Evolutionary conservation across 1,140 invertebrate genomes (phyloP), one percentile per base, ranked within the genome.

Genomic region (Hesperophylax magnus): DNA sequence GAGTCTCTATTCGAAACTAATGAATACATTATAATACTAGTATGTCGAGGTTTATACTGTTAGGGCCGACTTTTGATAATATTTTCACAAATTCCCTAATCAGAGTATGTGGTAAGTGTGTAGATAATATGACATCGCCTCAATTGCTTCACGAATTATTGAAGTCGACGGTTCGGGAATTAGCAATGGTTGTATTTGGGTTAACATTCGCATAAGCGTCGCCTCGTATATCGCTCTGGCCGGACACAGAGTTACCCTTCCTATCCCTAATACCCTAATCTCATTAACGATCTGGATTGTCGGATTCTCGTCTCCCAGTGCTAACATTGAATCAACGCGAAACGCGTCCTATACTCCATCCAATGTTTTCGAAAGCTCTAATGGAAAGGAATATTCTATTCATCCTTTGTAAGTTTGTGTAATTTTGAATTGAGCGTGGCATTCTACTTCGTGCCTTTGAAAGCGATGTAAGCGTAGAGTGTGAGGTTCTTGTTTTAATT

Each of bases 241-340:
- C 6, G 61, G 24, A 11, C 24, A 34, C 22, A 6, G 71, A 53
- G 54, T 20, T 24, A 58, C 60, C 80, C 53, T 75, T 81, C 60
- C 52, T 27, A 67, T 53, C 61, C 67, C 3, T 39, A 80, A 31
- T 39, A 58, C 65, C 22, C 20, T 81, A 81, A 81, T 81, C 74
- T 81, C 74, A 81, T 81, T 81, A 81, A 47, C 80, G 53, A 61
- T 52, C 58, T 18, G 74, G 60, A 53, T 77, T 81, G 34, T 81
- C 63, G 74, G 34, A 54, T 22, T 53, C 79, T 69, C 74, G n/a
- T 69, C 53, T 65, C 56, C 18, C 52, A 52, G 69, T n/a, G 58
- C 52, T 60, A 69, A 69, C 77, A 72, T 71, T 60, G 63, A 56
- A 81, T 81, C 80, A 76, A n/a, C n/a, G n/a, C 61, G 15, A 81